These are phyloP conservation scores for Eupsilia transversa DNA, from an alignment of 2,888 invertebrate genomes.

Conservation along the genomic window DNA sequence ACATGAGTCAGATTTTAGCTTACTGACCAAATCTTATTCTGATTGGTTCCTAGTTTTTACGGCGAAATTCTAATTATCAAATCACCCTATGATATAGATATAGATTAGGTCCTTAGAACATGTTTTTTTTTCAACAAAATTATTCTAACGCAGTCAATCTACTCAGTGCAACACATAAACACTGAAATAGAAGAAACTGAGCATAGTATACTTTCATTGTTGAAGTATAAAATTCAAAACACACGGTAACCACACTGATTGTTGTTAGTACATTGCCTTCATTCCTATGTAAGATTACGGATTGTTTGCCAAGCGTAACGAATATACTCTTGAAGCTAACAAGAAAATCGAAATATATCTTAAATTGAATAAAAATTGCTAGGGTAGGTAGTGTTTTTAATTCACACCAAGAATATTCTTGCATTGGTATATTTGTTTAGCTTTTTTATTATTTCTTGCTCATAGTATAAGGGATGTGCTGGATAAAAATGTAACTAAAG, in stretches of 20 bases:
- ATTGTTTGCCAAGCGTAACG: conserved; percentile 1
- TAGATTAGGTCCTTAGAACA: background rate
- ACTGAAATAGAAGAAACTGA: conserved; percentile 10
- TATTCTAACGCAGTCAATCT: background rate
- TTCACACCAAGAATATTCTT: background rate
- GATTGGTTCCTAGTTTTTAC: no score
- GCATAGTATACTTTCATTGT: conserved; percentile 19
- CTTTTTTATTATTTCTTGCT: background rate
- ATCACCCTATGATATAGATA: no score
- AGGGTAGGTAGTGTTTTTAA: background rate
- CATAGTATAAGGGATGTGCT: background rate
- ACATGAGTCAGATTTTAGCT: no score
- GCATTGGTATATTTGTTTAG: background rate
- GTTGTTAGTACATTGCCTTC: conserved; percentile 22
- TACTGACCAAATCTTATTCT: no score
- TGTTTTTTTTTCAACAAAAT: background rate
- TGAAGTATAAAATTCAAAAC: conserved; percentile 38
- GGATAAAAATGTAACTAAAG: background rate
- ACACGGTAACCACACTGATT: conserved; percentile 14
- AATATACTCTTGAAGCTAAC: background rate
- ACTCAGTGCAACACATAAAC: background rate
- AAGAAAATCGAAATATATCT: background rate
- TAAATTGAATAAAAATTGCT: background rate
- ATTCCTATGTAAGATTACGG: conserved; percentile 6
- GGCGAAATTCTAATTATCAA: no score